Evolutionary conservation across 2,113 vertebrate species (phyloP), one percentile per base, ranked within the genome.

Genomic region (Rattus rattus): DNA sequence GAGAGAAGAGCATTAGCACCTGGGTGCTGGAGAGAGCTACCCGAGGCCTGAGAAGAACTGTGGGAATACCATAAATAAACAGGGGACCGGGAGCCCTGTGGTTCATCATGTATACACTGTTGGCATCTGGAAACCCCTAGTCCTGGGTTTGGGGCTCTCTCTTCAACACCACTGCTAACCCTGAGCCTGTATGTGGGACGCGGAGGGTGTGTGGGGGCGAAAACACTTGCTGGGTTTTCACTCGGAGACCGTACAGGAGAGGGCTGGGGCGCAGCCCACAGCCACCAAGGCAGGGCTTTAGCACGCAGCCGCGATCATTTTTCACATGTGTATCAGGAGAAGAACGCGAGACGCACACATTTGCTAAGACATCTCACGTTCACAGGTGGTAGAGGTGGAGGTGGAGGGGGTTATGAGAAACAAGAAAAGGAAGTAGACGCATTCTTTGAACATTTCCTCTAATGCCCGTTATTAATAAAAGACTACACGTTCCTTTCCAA

Each of bases 391-490:
- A 26, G 65, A 28, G 11, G 65, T 67, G 28, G 28, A 28, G 26
- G 24, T 8, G 7, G 59, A 43, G 6, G 61, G 90, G 67, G 77
- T 5, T 86, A 17, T 83, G 70, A 95, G 85, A n/a, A 72, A 63
- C 54, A 91, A 88, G 54, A 72, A 2, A 4, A 93, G 97, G 16
- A 59, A 84, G 16, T 22, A 88, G 28, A 49, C 0, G 52, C 5
- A 56, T 52, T n/a, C 33, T 67, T 30, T 95, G 90, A 95, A 89
- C 56, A 65, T 12, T 65, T 88, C 90, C 43, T 95, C 56, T 86
- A 85, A 86, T 26, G 75, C 9, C 49, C 24, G 47, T 96, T 93
- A 96, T 96, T 33, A 88, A 89, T 93, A 47, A 96, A 90, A 90
- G 83, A 67, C 7, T 36, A 22, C 94, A 69, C 43, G 93, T 95